These are phyloP conservation scores for Seriola aureovittata DNA, from an alignment of 2,113 vertebrate species.

Conservation along the genomic window DNA sequence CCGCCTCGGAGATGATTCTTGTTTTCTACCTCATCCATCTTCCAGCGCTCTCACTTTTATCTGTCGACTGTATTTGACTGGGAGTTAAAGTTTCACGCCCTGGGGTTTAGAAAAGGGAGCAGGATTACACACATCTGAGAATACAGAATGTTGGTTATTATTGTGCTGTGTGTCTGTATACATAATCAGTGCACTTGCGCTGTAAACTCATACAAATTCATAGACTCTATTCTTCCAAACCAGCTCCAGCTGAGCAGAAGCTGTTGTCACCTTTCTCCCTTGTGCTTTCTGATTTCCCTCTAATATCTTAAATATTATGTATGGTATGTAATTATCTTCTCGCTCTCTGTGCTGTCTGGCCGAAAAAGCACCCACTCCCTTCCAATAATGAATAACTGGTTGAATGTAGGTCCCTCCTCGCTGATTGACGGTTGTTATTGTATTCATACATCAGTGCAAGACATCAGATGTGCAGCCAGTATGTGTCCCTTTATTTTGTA, in stretches of 20 bases:
- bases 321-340: conserved; percentile 3
- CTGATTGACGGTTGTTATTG: conserved; percentile 20
- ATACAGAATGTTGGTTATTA: conserved; percentile 11
- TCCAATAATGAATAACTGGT: conserved; percentile 8
- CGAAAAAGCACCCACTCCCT: conserved; percentile 4
- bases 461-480: conserved; percentile 3
- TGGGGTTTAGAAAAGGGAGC: conserved; percentile 21
- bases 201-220: conserved; percentile 20
- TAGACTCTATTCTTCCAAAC: background rate
- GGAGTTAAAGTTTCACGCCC: conserved; percentile 59
- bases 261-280: conserved; percentile 4
- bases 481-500: background rate
- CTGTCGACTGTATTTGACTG: conserved; percentile 59
- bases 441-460: conserved; percentile 10
- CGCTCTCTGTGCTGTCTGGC: conserved; percentile 1
- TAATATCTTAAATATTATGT: conserved; percentile 12
- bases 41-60: conserved; percentile 64
- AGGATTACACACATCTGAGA: conserved; percentile 42
- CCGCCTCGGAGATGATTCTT: conserved; percentile 70
- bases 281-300: background rate
- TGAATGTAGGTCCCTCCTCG: background rate
- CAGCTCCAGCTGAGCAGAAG: background rate
- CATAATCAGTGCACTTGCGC: conserved; percentile 32
- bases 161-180: conserved; percentile 26
- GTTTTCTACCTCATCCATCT: conserved; percentile 77